Base-by-base conservation (phyloP, 2,113 vertebrate species). In the Vimba vimba region DNA sequence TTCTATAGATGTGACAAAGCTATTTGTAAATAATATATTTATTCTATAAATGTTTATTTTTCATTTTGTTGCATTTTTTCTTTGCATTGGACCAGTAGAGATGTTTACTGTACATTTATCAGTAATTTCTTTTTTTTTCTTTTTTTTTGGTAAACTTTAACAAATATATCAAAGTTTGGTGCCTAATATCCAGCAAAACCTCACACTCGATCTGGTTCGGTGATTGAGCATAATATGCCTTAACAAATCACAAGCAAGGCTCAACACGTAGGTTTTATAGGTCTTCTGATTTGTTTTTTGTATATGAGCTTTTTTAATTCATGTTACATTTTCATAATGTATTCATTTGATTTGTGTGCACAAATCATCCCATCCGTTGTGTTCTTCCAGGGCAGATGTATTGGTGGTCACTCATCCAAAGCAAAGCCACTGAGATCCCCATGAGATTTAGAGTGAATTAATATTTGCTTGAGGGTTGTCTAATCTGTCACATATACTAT, bases 21-120 rank as follows among this genome's bases (percentile, higher is more conserved):
- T 93, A 94, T 93, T 91, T 95, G 92, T 95, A 96, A 89, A 96
- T 95, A 96, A 86, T 91, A 95, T 96, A 96, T 96, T 95, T 96
- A 96, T 96, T 96, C 93, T 95, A 93, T 94, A 96, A 94, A 93
- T 94, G 92, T 96, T 93, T 94, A 94, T 95, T 94, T 93, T 93
- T 90, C 89, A 91, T 92, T 94, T 92, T 88, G 89, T 93, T 93
- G 91, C 87, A 69, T 59, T 89, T 85, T 86, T 81, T 83, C 84
- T 78, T 87, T 88, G 83, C 91, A 89, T 87, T 91, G 91, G 90
- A 91, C 93, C 92, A 94, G 89, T 93, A 89, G 89, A 93, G 83
- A 85, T 90, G 91, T 89, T 93, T 89, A 87, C 86, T 87, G 76
- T 81, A 27, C 13, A 23, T 85, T 81, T 84, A 33, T 88, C 25